Conservation (phyloP, 1,140 invertebrate species). For the Sarcophaga bullata region DNA sequence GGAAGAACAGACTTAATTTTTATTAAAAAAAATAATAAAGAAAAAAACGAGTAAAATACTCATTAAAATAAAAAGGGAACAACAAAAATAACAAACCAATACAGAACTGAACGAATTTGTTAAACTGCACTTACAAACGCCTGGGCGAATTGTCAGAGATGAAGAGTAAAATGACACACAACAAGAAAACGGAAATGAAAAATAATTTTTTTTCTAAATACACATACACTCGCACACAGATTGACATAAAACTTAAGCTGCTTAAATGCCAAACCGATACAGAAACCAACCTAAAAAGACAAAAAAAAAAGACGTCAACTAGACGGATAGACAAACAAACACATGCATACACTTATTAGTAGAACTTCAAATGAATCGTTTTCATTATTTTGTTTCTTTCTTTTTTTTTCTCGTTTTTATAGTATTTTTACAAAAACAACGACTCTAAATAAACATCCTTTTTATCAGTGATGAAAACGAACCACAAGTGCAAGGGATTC, state of each 20-base stretch:
- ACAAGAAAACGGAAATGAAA: background rate
- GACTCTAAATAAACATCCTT: constrained; percentile 11
- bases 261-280: constrained; percentile 19
- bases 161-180: background rate
- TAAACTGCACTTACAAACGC: no score
- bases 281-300: constrained; percentile 20
- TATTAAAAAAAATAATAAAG: no score
- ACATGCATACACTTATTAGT: background rate
- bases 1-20: constrained; percentile 31
- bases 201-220: background rate
- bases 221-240: background rate
- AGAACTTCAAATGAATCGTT: background rate
- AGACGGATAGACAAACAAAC: constrained; percentile 14
- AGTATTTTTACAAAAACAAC: no score
- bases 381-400: background rate
- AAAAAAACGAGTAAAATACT: constrained; percentile 21
- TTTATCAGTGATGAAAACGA: background rate
- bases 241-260: constrained; percentile 32
- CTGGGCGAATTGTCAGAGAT: no score
- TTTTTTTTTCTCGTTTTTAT: no score
- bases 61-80: constrained; percentile 32
- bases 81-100: constrained; percentile 33
- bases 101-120: background rate
- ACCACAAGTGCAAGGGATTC: background rate
- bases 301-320: constrained; percentile 16